Base-by-base conservation (phyloP, 2,113 vertebrate species). In the Orycteropus afer region DNA sequence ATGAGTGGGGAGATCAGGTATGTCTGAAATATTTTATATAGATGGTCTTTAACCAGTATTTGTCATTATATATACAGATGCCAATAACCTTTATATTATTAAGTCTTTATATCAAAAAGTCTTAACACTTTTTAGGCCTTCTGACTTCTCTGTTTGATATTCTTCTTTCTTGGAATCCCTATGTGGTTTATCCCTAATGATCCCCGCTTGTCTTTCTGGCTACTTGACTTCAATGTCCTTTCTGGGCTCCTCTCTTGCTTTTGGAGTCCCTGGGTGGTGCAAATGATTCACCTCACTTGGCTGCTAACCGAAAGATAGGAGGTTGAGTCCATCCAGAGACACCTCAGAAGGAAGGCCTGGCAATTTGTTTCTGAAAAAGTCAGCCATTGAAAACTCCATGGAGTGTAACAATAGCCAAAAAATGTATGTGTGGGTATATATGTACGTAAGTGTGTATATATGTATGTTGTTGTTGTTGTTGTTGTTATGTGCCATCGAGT, bases 1-100 rank as follows among this genome's bases (percentile, higher is more conserved):
- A 99, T 95, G 98, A 99, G 92, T 99, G 98, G 98, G 98, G 98
- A 96, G 98, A 99, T 97, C 98, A 99, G 98, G 98, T 99, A 98
- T 59, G 95, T 57, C 77, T 81, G 13, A 59, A 89, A 77, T 59
- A 37, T n/a, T 71, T 71, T 27, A 2, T n/a, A 20, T 22, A 51
- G 49, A 2, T 80, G 18, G 12, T 34, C 40, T 9, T 42, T 55
- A 49, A n/a, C 47, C 9, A 1, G 34, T 49, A 42, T 34, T 81
- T 83, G 74, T 61, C 10, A 9, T 29, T 42, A 51, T 74, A 32
- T 61, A 3, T 65, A 37, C n/a, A 92, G 73, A 40, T 34, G 18
- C 63, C 65, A 57, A 34, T 63, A 34, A 23, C 32, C 15, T 18
- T 76, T 17, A 15, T 29, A 45, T 83, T 59, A 49, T 42, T 76